Conservation (phyloP, 2,888 invertebrate genomes). For the Junonia oenone region DNA sequence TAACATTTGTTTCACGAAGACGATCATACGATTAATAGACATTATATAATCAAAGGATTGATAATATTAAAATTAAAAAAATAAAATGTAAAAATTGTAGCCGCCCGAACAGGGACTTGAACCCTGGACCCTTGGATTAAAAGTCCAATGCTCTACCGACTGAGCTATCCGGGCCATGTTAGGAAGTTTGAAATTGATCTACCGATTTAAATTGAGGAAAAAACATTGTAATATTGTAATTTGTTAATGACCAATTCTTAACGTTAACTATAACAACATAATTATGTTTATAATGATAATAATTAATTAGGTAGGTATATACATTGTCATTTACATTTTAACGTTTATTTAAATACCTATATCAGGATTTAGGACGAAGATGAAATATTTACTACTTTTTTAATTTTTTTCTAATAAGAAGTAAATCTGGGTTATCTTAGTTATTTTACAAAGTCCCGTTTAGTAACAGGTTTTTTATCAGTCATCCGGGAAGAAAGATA, state of each 20-base stretch:
- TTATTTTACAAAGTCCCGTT: constrained; percentile 28
- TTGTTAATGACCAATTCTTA: too few relatives aligned
- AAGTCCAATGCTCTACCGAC: constrained; percentile 81
- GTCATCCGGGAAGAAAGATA: constrained; percentile 28
- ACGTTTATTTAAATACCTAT: not conserved
- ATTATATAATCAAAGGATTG: too few relatives aligned
- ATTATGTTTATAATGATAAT: not conserved
- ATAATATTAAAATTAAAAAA: too few relatives aligned
- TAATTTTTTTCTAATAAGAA: not conserved
- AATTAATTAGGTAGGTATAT: too few relatives aligned
- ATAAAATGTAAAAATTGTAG: not conserved
- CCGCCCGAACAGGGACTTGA: constrained; percentile 87
- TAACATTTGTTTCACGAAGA: too few relatives aligned
- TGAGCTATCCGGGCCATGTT: constrained; percentile 74
- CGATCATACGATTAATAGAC: too few relatives aligned
- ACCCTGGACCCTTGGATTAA: constrained; percentile 89
- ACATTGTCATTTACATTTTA: not conserved
- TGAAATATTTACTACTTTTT: not conserved
- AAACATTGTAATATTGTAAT: not conserved
- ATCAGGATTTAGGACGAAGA: not conserved
- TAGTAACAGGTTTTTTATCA: constrained; percentile 27
- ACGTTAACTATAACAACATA: not conserved
- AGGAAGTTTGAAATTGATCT: constrained; percentile 26
- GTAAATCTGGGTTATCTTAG: not conserved
- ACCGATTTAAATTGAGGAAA: not conserved